Percentiles rank a stretch among this genome's conserved stretches.
These are phyloP conservation scores for Oryctolagus cuniculus DNA, from an alignment of 2,113 vertebrate species.

Conservation along the genomic window mOryCun1.1 NC_091436.1:112973001-112973500, in stretches of 20 bases:
- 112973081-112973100: too few species aligned
- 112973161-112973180: neutral
- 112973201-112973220: neutral
- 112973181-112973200: neutral
- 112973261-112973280: neutral
- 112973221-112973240: neutral
- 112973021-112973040: too few species aligned
- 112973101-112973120: too few species aligned
- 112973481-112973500: neutral
- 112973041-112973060: too few species aligned
- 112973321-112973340: neutral
- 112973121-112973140: neutral
- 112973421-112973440: neutral
- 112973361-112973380: neutral
- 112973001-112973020: too few species aligned
- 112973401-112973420: neutral
- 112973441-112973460: neutral
- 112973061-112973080: too few species aligned
- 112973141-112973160: neutral
- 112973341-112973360: neutral
- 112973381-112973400: neutral
- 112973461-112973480: neutral
- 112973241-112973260: neutral
- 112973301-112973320: neutral
- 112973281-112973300: neutral